Base-by-base conservation (phyloP, 2,888 invertebrate genomes). In the Nesidiocoris tenuis region DNA sequence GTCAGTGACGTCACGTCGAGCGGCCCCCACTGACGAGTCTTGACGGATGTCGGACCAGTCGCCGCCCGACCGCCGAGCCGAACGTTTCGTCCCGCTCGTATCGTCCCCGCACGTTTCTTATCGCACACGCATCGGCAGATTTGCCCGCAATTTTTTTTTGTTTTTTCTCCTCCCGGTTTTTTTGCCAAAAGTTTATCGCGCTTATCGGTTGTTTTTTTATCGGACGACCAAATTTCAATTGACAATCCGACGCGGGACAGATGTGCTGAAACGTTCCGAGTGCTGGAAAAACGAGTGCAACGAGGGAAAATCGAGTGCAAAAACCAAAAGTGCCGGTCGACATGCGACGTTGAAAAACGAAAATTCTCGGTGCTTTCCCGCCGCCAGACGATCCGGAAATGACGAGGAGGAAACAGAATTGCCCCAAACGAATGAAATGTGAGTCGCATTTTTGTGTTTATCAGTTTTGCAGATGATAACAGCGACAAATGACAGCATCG, bases 391-490 rank as follows among this genome's bases (percentile, higher is more conserved):
- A 72, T n/a, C 24, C 74, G 64, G 55, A 17, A 25, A 86, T 86
- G 86, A 84, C 86, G 79, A 83, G 86, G 81, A 83, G 86, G 81
- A 86, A 86, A 82, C 86, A 86, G 82, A 84, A 86, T 81, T 85
- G 85, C 79, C 86, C 86, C 79, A 86, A 86, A 83, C 83, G 85
- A 81, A 86, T 86, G 86, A 86, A 86, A 86, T 86, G 86, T 81
- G 70, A 80, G 81, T 81, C 64, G 19, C 61, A n/a, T n/a, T n/a
- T n/a, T n/a, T n/a, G n/a, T n/a, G n/a, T n/a, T n/a, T n/a, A n/a
- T n/a, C n/a, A n/a, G n/a, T n/a, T n/a, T n/a, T n/a, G n/a, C n/a
- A n/a, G n/a, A n/a, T n/a, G n/a, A n/a, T n/a, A n/a, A n/a, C n/a
- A n/a, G n/a, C n/a, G n/a, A n/a, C n/a, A n/a, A n/a, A n/a, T n/a